Base-by-base conservation (phyloP, 1,140 invertebrate genomes). In the Anastatus disparis region DNA sequence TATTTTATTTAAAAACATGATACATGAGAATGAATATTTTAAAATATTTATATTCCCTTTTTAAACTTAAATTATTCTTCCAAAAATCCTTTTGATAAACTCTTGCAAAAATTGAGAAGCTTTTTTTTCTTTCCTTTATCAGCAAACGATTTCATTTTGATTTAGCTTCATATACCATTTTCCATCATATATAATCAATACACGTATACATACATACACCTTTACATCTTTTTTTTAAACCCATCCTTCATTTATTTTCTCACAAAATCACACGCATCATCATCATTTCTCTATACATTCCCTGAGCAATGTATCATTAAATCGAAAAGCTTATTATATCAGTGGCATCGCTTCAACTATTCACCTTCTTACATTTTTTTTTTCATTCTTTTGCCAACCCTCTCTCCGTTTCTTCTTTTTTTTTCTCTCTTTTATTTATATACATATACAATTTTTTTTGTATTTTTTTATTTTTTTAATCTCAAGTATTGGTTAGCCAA, bases 271-370 rank as follows among this genome's bases (percentile, higher is more conserved):
- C 38, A 38, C 42, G 20, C 38, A 70, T 59, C 29, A 26, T 62
- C 42, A 63, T 70, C 52, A 62, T 70, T 55, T 55, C 56, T 70
- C 17, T 29, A 35, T 46, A 62, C 35, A 24, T 44, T 12, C 52
- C 13, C 58, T 12, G 6, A 44, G 24, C 29, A 38, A 44, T 52
- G 59, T 62, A 69, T 62, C 46, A 70, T 64, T 70, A 70, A 63
- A 64, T 63, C 52, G 59, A 6, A n/a, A 15, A 7, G 48, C 50
- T 63, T 26, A 55, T 55, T 70, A 63, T 46, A 70, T 63, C 67
- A 55, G 59, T 62, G 59, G 56, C 67, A 69, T 70, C 66, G 56
- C 12, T 24, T 40, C 56, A 31, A 53, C 66, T 52, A 61, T 62
- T 62, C 42, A 52, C 22, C 56, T 42, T 56, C 31, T 24, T 12